These are phyloP conservation scores for Sabatieria punctata DNA, from an alignment of 2,888 invertebrate species.

Conservation along the genomic window DNA sequence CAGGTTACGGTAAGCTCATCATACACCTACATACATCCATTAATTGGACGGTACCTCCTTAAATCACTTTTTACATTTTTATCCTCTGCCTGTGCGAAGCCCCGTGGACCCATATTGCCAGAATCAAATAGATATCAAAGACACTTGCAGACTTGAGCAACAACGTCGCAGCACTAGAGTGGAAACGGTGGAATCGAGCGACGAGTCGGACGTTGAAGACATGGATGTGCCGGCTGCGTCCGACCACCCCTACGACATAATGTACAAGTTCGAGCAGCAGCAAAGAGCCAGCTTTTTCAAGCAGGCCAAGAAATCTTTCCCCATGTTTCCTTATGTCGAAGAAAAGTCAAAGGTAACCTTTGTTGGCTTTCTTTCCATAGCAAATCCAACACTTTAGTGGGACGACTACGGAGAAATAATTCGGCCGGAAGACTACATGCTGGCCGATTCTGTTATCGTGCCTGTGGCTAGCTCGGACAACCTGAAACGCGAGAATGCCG, in stretches of 20 bases:
- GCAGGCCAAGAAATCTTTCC: constrained; percentile 70
- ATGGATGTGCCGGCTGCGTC: constrained; percentile 14
- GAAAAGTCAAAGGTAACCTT: constrained; percentile 39
- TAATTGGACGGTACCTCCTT: no score
- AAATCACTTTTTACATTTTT: no score
- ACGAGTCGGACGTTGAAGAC: constrained; percentile 26
- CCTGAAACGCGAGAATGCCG: constrained; percentile 19
- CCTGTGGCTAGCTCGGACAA: constrained; percentile 10
- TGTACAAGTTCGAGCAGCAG: constrained; percentile 13
- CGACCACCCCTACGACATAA: constrained; percentile 12
- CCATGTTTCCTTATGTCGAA: constrained; percentile 87
- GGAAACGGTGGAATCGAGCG: constrained; percentile 17
- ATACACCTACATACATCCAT: no score
- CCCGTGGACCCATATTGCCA: no score
- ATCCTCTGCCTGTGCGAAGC: no score
- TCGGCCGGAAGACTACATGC: constrained; percentile 70
- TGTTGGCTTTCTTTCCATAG: neutral
- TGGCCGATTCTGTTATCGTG: constrained; percentile 44
- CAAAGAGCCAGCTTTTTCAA: constrained; percentile 52
- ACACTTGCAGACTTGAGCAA: constrained; percentile 17
- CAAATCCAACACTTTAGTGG: constrained; percentile 42
- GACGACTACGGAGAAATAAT: constrained; percentile 96
- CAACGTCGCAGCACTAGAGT: constrained; percentile 16
- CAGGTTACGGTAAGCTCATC: constrained; percentile 4
- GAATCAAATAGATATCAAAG: no score